Conservation (phyloP, 2,888 invertebrate genomes). For the Meiosimyza decipiens region DNA sequence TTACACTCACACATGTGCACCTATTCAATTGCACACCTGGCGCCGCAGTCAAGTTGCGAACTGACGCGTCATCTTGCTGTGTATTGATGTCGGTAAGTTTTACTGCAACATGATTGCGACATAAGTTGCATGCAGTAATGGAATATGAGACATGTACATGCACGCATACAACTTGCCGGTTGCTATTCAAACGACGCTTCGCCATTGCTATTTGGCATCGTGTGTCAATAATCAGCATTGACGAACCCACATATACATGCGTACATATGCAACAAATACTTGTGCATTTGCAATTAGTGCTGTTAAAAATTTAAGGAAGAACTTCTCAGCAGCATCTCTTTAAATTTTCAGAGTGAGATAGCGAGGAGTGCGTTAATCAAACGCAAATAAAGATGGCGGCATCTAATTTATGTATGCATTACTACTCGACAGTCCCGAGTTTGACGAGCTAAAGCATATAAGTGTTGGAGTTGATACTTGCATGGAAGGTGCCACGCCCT, state of each 20-base stretch:
- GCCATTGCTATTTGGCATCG: conserved; percentile 14
- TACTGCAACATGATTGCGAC: conserved; percentile 53
- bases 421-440: too few relatives aligned
- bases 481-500: too few relatives aligned
- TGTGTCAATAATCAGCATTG: conserved; percentile 25
- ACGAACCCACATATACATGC: conserved; percentile 4
- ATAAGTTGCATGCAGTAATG: conserved; percentile 14
- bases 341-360: too few relatives aligned
- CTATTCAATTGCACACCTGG: neutral
- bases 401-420: too few relatives aligned
- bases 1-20: conserved; percentile 38
- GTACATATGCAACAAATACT: neutral
- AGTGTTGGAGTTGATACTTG: too few relatives aligned
- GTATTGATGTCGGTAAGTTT: conserved; percentile 8
- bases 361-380: too few relatives aligned
- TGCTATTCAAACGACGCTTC: conserved; percentile 16
- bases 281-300: neutral
- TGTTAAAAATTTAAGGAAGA: too few relatives aligned
- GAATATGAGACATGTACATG: neutral
- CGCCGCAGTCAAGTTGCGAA: conserved; percentile 38
- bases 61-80: conserved; percentile 42
- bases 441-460: too few relatives aligned
- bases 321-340: too few relatives aligned
- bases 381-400: too few relatives aligned
- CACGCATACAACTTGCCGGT: neutral